Conservation (phyloP, 2,113 vertebrate genomes). For the Indri indri region DNA sequence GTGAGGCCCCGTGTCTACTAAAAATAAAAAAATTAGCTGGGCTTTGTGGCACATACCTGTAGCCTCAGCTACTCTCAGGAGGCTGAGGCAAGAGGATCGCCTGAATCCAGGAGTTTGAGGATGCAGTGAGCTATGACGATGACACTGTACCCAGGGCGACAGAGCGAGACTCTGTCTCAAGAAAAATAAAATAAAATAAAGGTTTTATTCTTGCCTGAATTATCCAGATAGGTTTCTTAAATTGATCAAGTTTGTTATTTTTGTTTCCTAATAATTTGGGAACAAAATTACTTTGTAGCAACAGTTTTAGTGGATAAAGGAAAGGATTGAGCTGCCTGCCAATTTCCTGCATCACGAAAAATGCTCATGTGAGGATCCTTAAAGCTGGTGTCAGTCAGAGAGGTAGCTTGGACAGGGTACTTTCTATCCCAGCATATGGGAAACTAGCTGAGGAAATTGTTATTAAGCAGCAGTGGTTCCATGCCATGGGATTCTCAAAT, state of each 20-base stretch:
- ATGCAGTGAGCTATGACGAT: too few relatives aligned
- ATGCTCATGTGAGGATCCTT: not conserved
- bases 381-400: not conserved
- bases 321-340: not conserved
- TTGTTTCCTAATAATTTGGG: not conserved
- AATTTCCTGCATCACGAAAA: not conserved
- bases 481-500: not conserved
- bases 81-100: too few relatives aligned
- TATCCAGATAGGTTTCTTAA: not conserved
- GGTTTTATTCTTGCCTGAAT: not conserved
- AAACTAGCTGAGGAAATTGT: not conserved
- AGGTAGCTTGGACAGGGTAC: not conserved
- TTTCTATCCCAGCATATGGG: not conserved
- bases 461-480: not conserved
- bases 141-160: too few relatives aligned
- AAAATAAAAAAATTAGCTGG: too few relatives aligned
- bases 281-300: not conserved
- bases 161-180: too few relatives aligned
- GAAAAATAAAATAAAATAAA: not conserved
- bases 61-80: too few relatives aligned
- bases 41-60: too few relatives aligned
- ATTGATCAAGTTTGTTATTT: not conserved
- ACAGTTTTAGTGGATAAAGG: not conserved
- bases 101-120: too few relatives aligned
- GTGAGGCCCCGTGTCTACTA: too few relatives aligned